These are phyloP conservation scores for Tauraco erythrolophus DNA, from an alignment of 2,113 vertebrate genomes.

Conservation along the genomic window DNA sequence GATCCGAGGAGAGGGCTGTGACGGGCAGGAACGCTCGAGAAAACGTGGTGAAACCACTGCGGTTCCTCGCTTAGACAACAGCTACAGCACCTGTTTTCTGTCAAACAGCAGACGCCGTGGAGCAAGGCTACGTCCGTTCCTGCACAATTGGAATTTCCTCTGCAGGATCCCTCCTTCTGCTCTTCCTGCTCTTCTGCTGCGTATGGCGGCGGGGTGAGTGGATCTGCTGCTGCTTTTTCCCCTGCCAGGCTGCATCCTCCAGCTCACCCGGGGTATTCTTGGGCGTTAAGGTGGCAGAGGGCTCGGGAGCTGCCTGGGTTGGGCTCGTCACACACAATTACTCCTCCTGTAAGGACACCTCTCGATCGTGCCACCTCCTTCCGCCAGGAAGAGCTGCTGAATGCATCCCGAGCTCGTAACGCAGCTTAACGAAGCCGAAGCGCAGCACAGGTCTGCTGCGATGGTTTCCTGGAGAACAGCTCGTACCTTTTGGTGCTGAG, in stretches of 20 bases:
- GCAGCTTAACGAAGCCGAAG: neutral
- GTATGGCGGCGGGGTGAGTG: neutral
- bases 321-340: neutral
- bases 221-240: neutral
- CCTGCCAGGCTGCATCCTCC: neutral
- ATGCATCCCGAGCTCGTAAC: rapidly evolving
- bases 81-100: neutral
- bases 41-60: rapidly evolving
- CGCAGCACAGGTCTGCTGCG: neutral
- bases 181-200: neutral
- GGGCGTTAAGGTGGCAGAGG: neutral
- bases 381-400: neutral
- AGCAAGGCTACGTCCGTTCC: rapidly evolving
- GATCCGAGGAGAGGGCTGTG: neutral
- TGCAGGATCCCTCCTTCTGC: neutral
- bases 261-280: rapidly evolving
- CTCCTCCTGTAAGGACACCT: neutral
- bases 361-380: neutral
- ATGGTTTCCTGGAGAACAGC: neutral
- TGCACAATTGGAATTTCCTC: rapidly evolving
- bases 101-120: rapidly evolving
- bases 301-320: neutral
- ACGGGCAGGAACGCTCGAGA: neutral
- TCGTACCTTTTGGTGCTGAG: neutral
- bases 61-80: rapidly evolving